Base-by-base conservation (phyloP, 2,113 vertebrate species). In the Aegotheles bennettii region DNA sequence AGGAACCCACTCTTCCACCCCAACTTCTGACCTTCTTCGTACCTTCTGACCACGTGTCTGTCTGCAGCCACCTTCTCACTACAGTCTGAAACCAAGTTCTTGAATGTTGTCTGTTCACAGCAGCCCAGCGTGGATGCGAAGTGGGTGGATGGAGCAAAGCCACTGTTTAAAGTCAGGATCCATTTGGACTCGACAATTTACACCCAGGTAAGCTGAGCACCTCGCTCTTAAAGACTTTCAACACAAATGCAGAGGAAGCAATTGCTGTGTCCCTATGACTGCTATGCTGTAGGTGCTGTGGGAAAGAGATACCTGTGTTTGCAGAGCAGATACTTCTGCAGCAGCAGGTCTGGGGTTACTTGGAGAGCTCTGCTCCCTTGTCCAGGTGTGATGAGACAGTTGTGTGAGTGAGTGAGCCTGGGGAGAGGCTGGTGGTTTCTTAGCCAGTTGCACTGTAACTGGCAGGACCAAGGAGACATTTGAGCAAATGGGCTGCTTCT, bases 81-180 rank as follows among this genome's bases (percentile, higher is more conserved):
- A 2, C 76, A 18, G 25, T 40, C 67, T 86, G 73, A 91, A 75
- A 57, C n/a, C 60, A 56, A 68, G 19, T 18, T 3, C 19, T 45
- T 84, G 48, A 35, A 53, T 94, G 31, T 96, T 96, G 83, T 96
- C 65, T 96, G 18, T 98, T 97, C 59, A 42, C 87, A 98, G 97
- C 96, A 99, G 97, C 96, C 98, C 16, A 98, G 96, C 4, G 56
- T 98, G 20, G 99, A 99, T 90, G 97, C 99, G 13, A 99, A 99
- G 94, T 99, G 99, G 99, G 99, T 99, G 40, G 99, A 99, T 95
- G 99, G 99, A 87, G 98, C 97, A 95, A 99, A 99, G 96, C 97
- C 97, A 2, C 98, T 99, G 71, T 98, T 99, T 94, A 99, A 98
- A 98, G 97, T 99, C 93, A 98, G 97, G 97, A 98, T 97, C 87